Evolutionary conservation across 1,140 invertebrate genomes (phyloP).

Genomic region (Maconellicoccus hirsutus): DNA sequence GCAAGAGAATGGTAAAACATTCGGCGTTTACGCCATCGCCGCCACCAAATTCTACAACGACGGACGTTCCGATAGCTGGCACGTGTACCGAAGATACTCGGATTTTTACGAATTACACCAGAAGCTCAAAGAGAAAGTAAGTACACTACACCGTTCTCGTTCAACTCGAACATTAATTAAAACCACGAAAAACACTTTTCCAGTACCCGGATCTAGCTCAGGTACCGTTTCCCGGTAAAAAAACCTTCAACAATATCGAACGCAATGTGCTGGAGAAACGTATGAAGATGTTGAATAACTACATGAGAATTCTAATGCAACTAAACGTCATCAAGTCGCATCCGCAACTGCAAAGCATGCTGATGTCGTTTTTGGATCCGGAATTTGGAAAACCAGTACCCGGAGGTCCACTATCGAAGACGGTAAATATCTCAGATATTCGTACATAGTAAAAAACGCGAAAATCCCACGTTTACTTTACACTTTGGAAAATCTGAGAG

Average conservation of each 20-base stretch:
- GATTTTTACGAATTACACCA: constrained; percentile 82
- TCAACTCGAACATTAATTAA: no score
- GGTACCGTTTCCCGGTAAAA: constrained; percentile 80
- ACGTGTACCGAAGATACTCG: constrained; percentile 71
- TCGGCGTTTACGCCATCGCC: constrained; percentile 79
- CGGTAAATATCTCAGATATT: no score
- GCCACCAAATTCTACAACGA: constrained; percentile 51
- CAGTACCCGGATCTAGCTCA: constrained; percentile 68
- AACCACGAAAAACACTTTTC: constrained; percentile 31
- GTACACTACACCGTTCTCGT: no score
- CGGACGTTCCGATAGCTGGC: constrained; percentile 59
- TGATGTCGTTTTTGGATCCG: constrained; percentile 59
- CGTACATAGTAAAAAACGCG: no score
- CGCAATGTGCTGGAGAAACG: constrained; percentile 72
- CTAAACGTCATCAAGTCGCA: constrained; percentile 46
- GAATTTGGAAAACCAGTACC: constrained; percentile 57
- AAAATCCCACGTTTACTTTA: no score
- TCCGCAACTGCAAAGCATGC: constrained; percentile 51
- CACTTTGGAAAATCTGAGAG: no score
- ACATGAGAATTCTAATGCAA: constrained; percentile 58
- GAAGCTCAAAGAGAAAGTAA: constrained; percentile 59
- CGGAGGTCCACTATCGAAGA: constrained; percentile 44
- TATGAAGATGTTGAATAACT: constrained; percentile 72
- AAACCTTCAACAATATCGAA: constrained; percentile 87
- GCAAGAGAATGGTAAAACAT: constrained; percentile 65